These are phyloP conservation scores for Scaptomyza pallida DNA, from an alignment of 1,140 invertebrate genomes.

Conservation along the genomic window DNA sequence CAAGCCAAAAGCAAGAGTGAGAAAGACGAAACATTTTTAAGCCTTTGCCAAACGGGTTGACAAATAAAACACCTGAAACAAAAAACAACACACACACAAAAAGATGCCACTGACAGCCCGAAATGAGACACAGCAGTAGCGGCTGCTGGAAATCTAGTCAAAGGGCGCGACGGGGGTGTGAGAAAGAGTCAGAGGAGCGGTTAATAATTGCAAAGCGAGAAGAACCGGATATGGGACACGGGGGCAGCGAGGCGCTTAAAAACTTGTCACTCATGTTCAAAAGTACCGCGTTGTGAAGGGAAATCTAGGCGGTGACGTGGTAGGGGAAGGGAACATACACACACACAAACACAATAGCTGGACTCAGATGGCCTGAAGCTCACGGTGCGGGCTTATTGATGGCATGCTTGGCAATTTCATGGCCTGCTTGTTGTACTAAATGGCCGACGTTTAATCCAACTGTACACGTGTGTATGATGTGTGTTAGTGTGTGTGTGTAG, in stretches of 20 bases:
- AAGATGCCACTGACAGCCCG: conserved; percentile 39
- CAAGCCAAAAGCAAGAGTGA: conserved; percentile 22
- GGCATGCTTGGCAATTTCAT: conserved; percentile 49
- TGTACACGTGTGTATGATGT: too few relatives aligned
- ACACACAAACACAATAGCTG: conserved; percentile 31
- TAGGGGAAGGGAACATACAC: too few relatives aligned
- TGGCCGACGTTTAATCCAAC: conserved; percentile 51
- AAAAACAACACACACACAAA: too few relatives aligned
- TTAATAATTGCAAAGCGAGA: conserved; percentile 72
- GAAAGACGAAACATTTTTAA: conserved; percentile 44
- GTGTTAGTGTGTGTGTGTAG: conserved; percentile 1
- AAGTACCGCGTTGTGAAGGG: conserved; percentile 8
- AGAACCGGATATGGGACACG: conserved; percentile 26
- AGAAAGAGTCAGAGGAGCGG: conserved; percentile 33
- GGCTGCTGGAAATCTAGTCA: conserved; percentile 8
- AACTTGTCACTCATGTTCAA: conserved; percentile 67
- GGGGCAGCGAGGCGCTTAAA: conserved; percentile 46
- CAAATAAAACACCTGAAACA: conserved; percentile 63
- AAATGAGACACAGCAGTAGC: conserved; percentile 22
- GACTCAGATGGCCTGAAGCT: conserved; percentile 17
- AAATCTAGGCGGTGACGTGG: too few relatives aligned
- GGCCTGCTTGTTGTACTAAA: conserved; percentile 45
- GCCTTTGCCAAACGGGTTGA: conserved; percentile 48
- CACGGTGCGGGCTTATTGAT: conserved; percentile 39
- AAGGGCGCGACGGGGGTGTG: not conserved